These are phyloP conservation scores for Eurystomus glaucurus DNA, from an alignment of 2,797 vertebrate species.

Conservation along the genomic window DNA sequence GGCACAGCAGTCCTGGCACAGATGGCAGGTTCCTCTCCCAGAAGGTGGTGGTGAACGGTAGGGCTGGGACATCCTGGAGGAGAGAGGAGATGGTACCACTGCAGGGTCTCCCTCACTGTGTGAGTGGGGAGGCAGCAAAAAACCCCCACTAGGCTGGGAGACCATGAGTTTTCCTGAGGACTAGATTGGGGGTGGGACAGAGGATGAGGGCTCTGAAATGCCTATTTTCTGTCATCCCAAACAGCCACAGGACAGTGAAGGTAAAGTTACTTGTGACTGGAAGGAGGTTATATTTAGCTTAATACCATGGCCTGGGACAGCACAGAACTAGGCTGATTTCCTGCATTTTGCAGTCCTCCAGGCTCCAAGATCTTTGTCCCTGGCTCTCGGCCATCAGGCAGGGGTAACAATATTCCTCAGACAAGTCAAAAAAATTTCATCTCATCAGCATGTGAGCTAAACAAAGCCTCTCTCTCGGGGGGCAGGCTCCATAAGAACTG, in stretches of 20 bases:
- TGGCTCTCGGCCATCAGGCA: neutral
- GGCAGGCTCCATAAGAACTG: neutral
- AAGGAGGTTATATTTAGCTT: neutral
- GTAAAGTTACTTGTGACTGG: neutral
- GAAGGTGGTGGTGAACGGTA: constrained; percentile 78
- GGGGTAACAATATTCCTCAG: accelerated
- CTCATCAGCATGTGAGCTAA: neutral
- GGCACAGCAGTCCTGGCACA: constrained; percentile 72
- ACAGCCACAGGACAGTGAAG: neutral
- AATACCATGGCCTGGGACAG: neutral
- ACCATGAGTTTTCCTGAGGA: neutral
- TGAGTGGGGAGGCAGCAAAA: accelerated
- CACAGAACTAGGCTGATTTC: neutral
- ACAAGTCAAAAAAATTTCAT: neutral
- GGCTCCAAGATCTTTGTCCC: neutral
- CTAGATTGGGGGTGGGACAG: neutral
- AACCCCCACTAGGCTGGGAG: accelerated
- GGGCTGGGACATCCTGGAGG: constrained; percentile 81
- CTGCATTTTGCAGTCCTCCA: neutral
- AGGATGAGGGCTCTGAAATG: neutral
- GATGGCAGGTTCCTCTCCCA: constrained; percentile 86
- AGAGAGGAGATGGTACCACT: constrained; percentile 24
- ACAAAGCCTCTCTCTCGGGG: neutral
- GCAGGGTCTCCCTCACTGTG: accelerated
- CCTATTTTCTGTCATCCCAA: neutral